A percentile compares a stretch with the other conserved stretches of the same genome.
These are phyloP conservation scores for Fabriciana adippe DNA, from an alignment of 2,888 invertebrate species.

Conservation along the genomic window DNA sequence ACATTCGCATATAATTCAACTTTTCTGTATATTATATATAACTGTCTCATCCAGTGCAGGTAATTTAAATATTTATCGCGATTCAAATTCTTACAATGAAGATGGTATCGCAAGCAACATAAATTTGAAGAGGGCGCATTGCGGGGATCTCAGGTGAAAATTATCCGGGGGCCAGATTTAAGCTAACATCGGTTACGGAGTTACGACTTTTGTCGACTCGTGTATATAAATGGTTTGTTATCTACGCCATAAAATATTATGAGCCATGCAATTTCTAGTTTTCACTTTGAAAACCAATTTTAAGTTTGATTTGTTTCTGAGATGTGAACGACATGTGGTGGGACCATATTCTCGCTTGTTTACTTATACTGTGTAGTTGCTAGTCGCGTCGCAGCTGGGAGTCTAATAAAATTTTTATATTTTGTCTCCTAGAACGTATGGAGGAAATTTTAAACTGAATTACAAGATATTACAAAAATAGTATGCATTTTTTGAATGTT, in stretches of 20 bases:
- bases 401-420: slow-evolving; percentile 8
- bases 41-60: slow-evolving; percentile 48
- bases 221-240: slow-evolving; percentile 45
- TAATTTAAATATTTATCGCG: slow-evolving; percentile 42
- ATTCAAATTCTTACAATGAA: slow-evolving; percentile 67
- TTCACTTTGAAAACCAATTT: slow-evolving; percentile 38
- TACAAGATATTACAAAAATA: no score
- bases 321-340: slow-evolving; percentile 13
- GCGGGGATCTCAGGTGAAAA: slow-evolving; percentile 73
- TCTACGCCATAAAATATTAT: slow-evolving; percentile 45
- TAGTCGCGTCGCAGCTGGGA: not conserved
- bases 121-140: slow-evolving; percentile 62
- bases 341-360: not conserved
- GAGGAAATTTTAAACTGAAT: not conserved
- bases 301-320: slow-evolving; percentile 35
- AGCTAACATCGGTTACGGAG: slow-evolving; percentile 66
- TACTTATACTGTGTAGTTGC: not conserved
- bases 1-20: no score
- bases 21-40: no score
- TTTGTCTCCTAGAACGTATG: not conserved
- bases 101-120: slow-evolving; percentile 72
- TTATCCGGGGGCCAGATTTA: slow-evolving; percentile 70
- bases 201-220: slow-evolving; percentile 39
- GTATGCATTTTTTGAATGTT: no score
- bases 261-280: slow-evolving; percentile 41